phyloP scores from a whole-genome alignment of 1,140 invertebrate genomes.

The Bombus impatiens region DNA sequence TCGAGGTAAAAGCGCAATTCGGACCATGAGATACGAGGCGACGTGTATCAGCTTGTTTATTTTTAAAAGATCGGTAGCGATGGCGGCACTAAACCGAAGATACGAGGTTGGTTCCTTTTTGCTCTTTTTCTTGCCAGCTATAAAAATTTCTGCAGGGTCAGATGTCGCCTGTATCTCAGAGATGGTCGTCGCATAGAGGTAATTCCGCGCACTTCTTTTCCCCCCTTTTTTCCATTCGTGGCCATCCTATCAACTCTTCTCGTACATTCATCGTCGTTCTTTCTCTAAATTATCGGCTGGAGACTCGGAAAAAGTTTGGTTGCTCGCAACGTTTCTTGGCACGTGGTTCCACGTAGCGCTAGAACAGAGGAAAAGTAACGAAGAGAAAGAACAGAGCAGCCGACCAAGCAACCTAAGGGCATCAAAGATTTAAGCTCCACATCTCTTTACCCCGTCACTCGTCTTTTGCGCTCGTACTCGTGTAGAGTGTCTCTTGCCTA shows the following conservation, averaged over 20 bases:
- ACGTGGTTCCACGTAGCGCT: no score
- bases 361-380: conserved; percentile 2
- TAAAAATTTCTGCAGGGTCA: conserved; percentile 10
- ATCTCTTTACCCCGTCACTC: conserved; percentile 64
- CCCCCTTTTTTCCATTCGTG: background rate
- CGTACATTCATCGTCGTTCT: background rate
- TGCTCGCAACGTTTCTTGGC: background rate
- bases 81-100: background rate
- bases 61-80: background rate
- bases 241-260: background rate
- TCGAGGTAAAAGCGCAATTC: conserved; percentile 31
- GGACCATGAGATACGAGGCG: background rate
- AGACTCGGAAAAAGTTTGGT: background rate
- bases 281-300: background rate
- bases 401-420: conserved; percentile 29
- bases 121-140: background rate
- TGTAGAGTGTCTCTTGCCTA: conserved; percentile 22
- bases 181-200: conserved; percentile 34
- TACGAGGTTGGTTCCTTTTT: conserved; percentile 10
- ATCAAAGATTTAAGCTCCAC: conserved; percentile 74
- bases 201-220: conserved; percentile 26
- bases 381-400: background rate
- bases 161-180: conserved; percentile 40
- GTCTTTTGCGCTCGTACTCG: conserved; percentile 54
- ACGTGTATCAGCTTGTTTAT: background rate